These are phyloP conservation scores for Neogobius melanostomus DNA, from an alignment of 2,113 vertebrate genomes.

Conservation along the genomic window DNA sequence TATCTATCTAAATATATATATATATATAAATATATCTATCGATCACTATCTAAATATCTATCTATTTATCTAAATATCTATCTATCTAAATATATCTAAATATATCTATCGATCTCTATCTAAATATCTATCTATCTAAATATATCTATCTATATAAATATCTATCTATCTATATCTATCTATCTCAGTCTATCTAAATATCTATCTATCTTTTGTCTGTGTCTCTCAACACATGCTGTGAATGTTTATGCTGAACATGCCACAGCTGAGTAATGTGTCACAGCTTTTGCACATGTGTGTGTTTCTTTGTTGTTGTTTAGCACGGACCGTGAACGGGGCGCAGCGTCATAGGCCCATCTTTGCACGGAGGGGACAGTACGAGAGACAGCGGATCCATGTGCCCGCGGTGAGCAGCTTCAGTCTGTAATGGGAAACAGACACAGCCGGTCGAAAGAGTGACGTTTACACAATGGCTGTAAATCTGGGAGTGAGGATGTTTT, in stretches of 20 bases:
- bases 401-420: conserved; percentile 6
- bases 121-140: no score
- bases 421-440: background rate
- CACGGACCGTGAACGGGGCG: conserved; percentile 18
- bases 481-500: background rate
- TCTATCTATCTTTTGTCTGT: no score
- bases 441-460: background rate
- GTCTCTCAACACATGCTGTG: background rate
- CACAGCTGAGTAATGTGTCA: background rate
- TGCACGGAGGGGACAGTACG: conserved; percentile 49
- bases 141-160: no score
- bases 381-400: conserved; percentile 29
- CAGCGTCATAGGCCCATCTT: conserved; percentile 47
- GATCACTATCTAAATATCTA: no score
- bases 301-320: conserved; percentile 1
- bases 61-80: no score
- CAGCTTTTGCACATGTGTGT: background rate
- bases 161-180: no score
- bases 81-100: no score
- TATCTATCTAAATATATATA: no score
- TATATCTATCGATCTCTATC: no score
- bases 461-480: background rate
- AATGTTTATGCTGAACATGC: background rate
- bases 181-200: no score
- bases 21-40: no score